Evolutionary conservation across 2,888 invertebrate genomes (phyloP).

Genomic region (Limnephilus rhombicus): DNA sequence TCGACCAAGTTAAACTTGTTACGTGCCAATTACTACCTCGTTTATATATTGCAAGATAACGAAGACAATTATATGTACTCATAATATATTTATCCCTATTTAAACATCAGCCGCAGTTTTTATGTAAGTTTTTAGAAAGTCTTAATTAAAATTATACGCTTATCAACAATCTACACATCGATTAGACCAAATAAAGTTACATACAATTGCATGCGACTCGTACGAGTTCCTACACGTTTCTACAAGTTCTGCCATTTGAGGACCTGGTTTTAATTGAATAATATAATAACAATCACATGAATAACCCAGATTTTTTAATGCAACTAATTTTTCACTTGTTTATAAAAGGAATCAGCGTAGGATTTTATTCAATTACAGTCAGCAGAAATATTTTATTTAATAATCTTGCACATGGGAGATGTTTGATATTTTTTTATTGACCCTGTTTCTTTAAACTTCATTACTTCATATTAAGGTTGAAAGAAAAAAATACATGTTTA

Average conservation of each 20-base stretch:
- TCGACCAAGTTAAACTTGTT: not conserved
- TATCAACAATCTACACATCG: not conserved
- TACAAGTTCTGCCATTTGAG: not conserved
- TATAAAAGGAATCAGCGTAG: not conserved
- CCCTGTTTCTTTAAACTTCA: too few species aligned
- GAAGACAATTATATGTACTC: not conserved
- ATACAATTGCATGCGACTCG: not conserved
- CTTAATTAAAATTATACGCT: not conserved
- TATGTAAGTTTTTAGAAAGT: not conserved
- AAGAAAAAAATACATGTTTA: too few species aligned
- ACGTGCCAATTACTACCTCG: not conserved
- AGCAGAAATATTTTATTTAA: not conserved
- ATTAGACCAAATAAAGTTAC: not conserved
- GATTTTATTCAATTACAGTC: not conserved
- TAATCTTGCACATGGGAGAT: not conserved
- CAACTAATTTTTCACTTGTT: not conserved
- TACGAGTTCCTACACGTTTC: not conserved
- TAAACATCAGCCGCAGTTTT: not conserved
- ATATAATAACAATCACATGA: not conserved
- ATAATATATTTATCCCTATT: not conserved
- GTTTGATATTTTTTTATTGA: too few species aligned
- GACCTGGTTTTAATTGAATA: not conserved
- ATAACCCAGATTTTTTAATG: not conserved
- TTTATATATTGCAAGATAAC: not conserved
- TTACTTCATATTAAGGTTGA: too few species aligned